Conservation (phyloP, 2,113 vertebrate species). For the Pipra filicauda region DNA sequence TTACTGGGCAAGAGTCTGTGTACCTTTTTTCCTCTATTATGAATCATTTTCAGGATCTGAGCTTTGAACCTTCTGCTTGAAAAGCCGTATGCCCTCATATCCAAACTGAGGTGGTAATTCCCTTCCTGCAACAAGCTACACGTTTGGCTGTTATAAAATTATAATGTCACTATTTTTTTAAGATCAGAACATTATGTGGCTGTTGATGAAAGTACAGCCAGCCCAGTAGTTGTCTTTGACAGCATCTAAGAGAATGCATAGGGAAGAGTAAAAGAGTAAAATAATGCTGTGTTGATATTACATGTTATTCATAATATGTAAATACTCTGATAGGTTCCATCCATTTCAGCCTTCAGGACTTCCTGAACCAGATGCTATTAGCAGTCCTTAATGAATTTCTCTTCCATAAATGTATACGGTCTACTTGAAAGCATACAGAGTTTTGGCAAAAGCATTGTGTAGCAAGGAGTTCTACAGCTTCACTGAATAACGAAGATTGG, state of each 20-base stretch:
- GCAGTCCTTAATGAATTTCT: neutral
- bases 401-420: neutral
- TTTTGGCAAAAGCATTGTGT: neutral
- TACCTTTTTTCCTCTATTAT: neutral
- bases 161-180: neutral
- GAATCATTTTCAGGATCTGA: neutral
- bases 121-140: neutral
- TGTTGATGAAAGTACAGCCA: neutral
- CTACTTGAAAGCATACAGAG: neutral
- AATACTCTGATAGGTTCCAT: neutral
- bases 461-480: neutral
- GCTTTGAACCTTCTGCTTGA: neutral
- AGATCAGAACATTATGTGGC: neutral
- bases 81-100: neutral
- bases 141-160: neutral
- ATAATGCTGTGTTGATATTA: neutral
- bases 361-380: neutral
- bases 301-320: neutral
- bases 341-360: neutral
- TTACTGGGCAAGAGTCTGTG: neutral
- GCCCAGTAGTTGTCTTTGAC: neutral
- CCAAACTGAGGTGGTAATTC: neutral
- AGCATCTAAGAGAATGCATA: neutral
- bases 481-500: neutral
- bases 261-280: neutral